These are phyloP conservation scores for Zaprionus tsacasi DNA, from an alignment of 1,140 invertebrate species.

Conservation along the genomic window DNA sequence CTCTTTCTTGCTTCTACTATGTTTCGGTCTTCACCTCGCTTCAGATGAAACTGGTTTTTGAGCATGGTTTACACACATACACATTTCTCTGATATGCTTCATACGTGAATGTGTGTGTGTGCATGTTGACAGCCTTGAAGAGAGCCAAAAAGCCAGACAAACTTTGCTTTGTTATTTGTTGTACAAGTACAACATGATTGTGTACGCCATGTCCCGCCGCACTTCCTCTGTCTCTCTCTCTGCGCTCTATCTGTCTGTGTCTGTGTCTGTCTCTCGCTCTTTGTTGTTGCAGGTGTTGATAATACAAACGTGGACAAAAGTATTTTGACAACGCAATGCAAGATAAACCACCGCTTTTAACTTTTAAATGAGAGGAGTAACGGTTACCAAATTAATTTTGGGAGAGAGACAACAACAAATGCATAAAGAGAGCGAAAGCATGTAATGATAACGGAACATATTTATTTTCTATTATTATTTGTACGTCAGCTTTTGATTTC, in stretches of 20 bases:
- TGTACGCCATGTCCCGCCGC: neutral
- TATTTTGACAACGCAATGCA: too few species aligned
- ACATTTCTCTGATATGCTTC: conserved; percentile 33
- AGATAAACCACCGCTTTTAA: too few species aligned
- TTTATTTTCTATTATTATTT: too few species aligned
- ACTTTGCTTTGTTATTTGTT: conserved; percentile 35
- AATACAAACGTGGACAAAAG: too few species aligned
- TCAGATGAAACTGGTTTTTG: conserved; percentile 33
- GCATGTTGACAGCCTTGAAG: conserved; percentile 68
- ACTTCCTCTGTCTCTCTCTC: neutral
- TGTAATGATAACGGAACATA: too few species aligned
- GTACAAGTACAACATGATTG: conserved; percentile 10
- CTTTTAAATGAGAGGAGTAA: too few species aligned
- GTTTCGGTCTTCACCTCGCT: neutral
- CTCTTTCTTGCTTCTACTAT: neutral
- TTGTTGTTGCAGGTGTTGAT: conserved; percentile 12
- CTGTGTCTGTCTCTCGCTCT: neutral
- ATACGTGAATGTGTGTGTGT: conserved; percentile 18
- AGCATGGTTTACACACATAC: conserved; percentile 25
- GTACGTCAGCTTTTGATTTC: too few species aligned
- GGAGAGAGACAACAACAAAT: too few species aligned
- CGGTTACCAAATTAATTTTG: too few species aligned
- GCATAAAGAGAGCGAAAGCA: too few species aligned
- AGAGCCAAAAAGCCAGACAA: conserved; percentile 58
- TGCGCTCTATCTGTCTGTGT: neutral